Evolutionary conservation across 2,888 invertebrate genomes (phyloP).

Genomic region (Drosophila sordidula): DNA sequence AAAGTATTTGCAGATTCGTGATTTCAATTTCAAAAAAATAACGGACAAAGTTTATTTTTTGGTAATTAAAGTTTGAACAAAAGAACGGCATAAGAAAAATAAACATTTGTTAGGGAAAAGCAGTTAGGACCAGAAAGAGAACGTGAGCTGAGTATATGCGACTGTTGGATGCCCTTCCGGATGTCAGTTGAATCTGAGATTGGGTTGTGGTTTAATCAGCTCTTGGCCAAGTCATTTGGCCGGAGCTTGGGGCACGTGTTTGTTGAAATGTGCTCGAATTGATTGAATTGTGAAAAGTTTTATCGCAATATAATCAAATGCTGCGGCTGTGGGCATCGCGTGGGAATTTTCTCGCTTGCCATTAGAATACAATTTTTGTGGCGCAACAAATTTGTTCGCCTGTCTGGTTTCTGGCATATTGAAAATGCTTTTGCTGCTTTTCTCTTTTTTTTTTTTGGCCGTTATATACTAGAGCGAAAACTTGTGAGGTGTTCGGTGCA

Average conservation of each 20-base stretch:
- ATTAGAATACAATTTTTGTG: conserved; percentile 50
- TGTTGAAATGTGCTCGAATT: conserved; percentile 42
- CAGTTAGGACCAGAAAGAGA: conserved; percentile 11
- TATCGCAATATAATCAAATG: conserved; percentile 71
- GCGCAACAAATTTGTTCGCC: conserved; percentile 33
- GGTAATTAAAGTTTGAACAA: conserved; percentile 34
- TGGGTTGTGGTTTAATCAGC: too few species aligned
- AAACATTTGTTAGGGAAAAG: conserved; percentile 21
- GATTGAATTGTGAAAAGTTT: conserved; percentile 78
- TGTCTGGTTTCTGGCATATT: conserved; percentile 47
- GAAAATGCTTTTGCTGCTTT: conserved; percentile 49
- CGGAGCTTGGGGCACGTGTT: conserved; percentile 38
- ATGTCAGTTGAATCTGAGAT: not conserved
- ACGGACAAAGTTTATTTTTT: conserved; percentile 33
- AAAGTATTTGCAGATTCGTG: conserved; percentile 15
- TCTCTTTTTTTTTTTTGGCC: conserved; percentile 3
- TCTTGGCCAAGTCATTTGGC: not conserved
- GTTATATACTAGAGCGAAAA: conserved; percentile 40
- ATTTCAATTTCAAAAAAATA: conserved; percentile 38
- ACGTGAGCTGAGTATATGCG: not conserved
- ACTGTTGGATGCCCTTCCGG: conserved; percentile 3
- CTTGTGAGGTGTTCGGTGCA: conserved; percentile 26
- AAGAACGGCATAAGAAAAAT: conserved; percentile 37
- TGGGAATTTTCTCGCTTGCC: conserved; percentile 43
- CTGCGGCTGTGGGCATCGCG: conserved; percentile 66